These are phyloP conservation scores for Tyria jacobaeae DNA, from an alignment of 2,888 invertebrate genomes.

Conservation along the genomic window DNA sequence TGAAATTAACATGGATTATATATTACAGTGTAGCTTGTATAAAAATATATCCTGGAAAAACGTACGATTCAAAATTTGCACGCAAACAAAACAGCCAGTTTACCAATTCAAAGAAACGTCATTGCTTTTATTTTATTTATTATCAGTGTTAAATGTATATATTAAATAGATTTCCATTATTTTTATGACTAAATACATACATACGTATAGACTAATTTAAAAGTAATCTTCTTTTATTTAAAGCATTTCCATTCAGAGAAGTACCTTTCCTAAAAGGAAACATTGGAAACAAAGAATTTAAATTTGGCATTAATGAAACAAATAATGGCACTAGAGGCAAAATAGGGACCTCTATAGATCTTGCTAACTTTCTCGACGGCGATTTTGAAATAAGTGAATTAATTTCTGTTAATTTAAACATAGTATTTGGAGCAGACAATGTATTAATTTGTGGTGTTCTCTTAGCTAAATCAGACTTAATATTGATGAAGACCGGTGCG, in stretches of 20 bases:
- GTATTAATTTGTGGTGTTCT: neutral
- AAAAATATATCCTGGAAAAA: too few relatives aligned
- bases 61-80: too few relatives aligned
- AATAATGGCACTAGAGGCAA: conserved; percentile 35
- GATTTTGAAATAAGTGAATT: conserved; percentile 9
- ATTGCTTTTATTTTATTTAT: too few relatives aligned
- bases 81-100: too few relatives aligned
- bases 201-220: neutral
- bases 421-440: neutral
- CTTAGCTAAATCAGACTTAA: conserved; percentile 50
- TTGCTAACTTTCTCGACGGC: conserved; percentile 18
- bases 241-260: neutral
- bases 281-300: conserved; percentile 1
- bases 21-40: too few relatives aligned
- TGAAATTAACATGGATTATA: too few relatives aligned
- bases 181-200: neutral
- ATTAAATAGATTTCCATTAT: neutral
- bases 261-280: neutral
- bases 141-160: too few relatives aligned
- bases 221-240: neutral
- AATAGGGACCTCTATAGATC: conserved; percentile 8
- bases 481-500: conserved; percentile 65
- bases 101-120: too few relatives aligned
- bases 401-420: neutral
- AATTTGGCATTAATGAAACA: conserved; percentile 34